These are phyloP conservation scores for Pseudopipra pipra DNA, from an alignment of 2,113 vertebrate species.

Conservation along the genomic window DNA sequence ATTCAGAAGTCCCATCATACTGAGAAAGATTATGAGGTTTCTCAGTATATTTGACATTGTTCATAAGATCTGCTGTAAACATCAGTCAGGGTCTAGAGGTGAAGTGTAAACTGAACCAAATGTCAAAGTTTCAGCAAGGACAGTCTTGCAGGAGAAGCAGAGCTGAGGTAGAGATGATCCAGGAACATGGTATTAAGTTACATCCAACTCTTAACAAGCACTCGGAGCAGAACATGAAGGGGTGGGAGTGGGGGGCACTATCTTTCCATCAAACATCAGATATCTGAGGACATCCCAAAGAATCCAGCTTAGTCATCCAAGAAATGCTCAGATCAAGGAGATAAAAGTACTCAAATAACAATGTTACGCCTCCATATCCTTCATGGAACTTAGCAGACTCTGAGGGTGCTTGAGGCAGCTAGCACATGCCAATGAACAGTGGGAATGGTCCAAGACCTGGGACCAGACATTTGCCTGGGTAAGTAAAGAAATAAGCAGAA, in stretches of 20 bases:
- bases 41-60: background rate
- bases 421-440: background rate
- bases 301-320: background rate
- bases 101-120: background rate
- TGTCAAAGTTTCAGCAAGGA: background rate
- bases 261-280: background rate
- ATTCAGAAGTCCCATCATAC: background rate
- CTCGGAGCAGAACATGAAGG: background rate
- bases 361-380: background rate
- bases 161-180: background rate
- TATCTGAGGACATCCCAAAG: background rate
- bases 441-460: background rate
- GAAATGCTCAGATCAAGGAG: background rate
- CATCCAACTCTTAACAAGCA: background rate
- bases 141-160: background rate
- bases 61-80: background rate
- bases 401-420: background rate
- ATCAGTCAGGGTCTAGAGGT: background rate
- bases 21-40: background rate
- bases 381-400: background rate
- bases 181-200: background rate
- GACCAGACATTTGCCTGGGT: background rate
- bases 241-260: rapidly evolving
- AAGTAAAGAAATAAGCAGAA: background rate
- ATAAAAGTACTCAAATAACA: background rate